These are phyloP conservation scores for Remorina albescens DNA, from an alignment of 2,797 vertebrate genomes.

Conservation along the genomic window DNA sequence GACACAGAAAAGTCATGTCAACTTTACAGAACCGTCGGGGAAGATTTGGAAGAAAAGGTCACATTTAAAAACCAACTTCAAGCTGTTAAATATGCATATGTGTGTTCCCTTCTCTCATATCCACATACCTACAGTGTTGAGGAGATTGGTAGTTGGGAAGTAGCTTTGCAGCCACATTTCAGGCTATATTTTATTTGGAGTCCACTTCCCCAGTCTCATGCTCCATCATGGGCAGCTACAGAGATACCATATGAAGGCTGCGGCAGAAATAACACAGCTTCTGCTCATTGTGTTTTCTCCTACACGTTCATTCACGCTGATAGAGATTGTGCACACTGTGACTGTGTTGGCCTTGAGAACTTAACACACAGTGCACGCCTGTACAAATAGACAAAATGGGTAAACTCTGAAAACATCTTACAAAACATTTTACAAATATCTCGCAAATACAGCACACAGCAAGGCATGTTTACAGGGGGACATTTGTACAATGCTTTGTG, in stretches of 20 bases:
- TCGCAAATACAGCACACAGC: too few relatives aligned
- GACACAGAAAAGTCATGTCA: not conserved
- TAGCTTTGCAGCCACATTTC: not conserved
- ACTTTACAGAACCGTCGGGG: not conserved
- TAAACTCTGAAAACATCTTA: not conserved
- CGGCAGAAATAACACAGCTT: too few relatives aligned
- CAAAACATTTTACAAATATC: not conserved
- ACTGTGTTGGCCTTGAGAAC: not conserved
- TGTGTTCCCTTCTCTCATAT: not conserved
- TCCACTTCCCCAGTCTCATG: not conserved
- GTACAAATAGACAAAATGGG: too few relatives aligned
- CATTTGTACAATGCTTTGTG: not conserved
- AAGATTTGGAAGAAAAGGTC: not conserved
- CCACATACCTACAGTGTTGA: not conserved
- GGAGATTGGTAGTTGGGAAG: not conserved
- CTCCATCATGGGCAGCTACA: not conserved
- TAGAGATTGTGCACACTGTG: not conserved
- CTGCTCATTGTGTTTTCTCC: not conserved
- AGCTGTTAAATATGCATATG: not conserved
- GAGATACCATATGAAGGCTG: not conserved
- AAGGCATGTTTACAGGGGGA: not conserved
- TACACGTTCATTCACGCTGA: not conserved
- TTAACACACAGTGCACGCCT: not conserved
- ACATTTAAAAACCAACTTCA: not conserved
- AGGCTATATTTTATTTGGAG: not conserved